A percentile compares a stretch with the other conserved stretches of the same genome.
Evolutionary conservation across 2,888 invertebrate species (phyloP).

Genomic region (Callyntrura guangdongensis): DNA sequence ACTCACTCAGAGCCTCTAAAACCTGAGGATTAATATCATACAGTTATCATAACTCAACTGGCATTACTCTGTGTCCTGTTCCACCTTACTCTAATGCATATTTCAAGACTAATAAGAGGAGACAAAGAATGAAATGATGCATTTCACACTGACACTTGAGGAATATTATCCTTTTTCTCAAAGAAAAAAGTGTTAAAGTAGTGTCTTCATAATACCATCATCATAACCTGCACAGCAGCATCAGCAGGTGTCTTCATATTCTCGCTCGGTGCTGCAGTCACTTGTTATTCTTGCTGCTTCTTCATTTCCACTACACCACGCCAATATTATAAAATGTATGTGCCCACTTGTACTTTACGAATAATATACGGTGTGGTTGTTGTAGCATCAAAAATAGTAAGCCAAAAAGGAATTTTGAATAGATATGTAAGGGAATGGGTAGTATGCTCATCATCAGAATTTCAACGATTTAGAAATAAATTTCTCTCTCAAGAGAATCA

Average conservation of each 20-base stretch:
- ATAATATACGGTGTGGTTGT: neutral
- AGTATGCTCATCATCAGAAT: neutral
- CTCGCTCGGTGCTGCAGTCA: slow-evolving; percentile 16
- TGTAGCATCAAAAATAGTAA: neutral
- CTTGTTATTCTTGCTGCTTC: slow-evolving; percentile 46
- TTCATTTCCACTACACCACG: slow-evolving; percentile 41
- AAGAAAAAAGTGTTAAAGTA: slow-evolving; percentile 41
- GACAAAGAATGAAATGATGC: slow-evolving; percentile 47
- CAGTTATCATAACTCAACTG: slow-evolving; percentile 70
- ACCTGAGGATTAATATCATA: slow-evolving; percentile 42
- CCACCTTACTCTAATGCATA: slow-evolving; percentile 8
- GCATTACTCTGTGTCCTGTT: slow-evolving; percentile 4
- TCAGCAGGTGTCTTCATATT: slow-evolving; percentile 76
- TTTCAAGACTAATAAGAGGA: slow-evolving; percentile 50
- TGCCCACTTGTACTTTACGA: neutral
- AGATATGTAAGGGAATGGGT: neutral
- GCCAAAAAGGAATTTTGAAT: slow-evolving; percentile 33
- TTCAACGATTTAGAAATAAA: slow-evolving; percentile 59
- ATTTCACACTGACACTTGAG: slow-evolving; percentile 72
- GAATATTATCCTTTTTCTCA: slow-evolving; percentile 54
- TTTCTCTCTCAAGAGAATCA: slow-evolving; percentile 37
- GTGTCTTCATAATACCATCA: slow-evolving; percentile 57
- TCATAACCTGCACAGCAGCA: slow-evolving; percentile 76
- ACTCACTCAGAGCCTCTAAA: slow-evolving; percentile 13
- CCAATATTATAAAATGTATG: neutral